phyloP scores from a whole-genome alignment of 1,140 invertebrate genomes.

The Eciton burchellii region DNA sequence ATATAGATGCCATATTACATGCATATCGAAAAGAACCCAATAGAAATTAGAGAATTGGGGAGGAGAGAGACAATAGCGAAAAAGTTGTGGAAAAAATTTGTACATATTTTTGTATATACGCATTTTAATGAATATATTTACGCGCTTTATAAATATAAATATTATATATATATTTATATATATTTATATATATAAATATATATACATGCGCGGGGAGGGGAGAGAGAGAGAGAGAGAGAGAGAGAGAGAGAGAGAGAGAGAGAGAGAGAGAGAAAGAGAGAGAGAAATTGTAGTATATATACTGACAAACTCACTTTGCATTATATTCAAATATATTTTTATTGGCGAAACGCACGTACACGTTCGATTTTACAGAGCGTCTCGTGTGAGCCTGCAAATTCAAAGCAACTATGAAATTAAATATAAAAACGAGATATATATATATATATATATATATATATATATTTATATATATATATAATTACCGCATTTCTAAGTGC shows the following conservation, averaged over 20 bases:
- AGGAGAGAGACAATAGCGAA: conserved; percentile 66
- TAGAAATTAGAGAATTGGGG: conserved; percentile 26
- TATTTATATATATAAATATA: conserved; percentile 56
- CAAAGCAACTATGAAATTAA: conserved; percentile 41
- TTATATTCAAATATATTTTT: conserved; percentile 52
- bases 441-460: conserved; percentile 66
- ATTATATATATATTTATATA: conserved; percentile 61
- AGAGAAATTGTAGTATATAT: conserved; percentile 1
- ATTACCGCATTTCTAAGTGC: conserved; percentile 64
- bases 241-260: neutral
- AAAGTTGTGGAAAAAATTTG: conserved; percentile 73
- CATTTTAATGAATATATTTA: conserved; percentile 79
- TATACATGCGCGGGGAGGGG: neutral
- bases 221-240: neutral
- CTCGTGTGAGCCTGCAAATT: conserved; percentile 33
- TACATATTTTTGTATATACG: conserved; percentile 81
- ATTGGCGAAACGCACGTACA: conserved; percentile 13
- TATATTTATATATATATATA: conserved; percentile 32
- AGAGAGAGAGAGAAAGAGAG: neutral
- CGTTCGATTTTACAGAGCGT: conserved; percentile 51
- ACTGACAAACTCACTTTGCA: neutral
- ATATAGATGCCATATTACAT: conserved; percentile 37
- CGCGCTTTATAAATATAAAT: conserved; percentile 69
- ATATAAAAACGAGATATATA: conserved; percentile 64
- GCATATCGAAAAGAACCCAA: conserved; percentile 43